Conservation (phyloP, 2,797 vertebrate species). For the Hozukius guyotensis region DNA sequence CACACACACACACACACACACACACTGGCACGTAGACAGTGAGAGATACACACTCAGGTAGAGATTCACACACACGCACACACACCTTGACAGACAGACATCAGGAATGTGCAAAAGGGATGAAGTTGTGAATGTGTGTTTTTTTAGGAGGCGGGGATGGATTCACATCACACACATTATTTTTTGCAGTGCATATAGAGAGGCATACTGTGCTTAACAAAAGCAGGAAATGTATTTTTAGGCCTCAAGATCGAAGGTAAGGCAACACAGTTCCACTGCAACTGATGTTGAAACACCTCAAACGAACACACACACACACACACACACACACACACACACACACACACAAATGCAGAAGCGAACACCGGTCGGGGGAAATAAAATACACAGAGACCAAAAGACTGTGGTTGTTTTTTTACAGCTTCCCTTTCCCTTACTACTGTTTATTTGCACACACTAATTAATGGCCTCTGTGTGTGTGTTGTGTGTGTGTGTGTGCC, state of each 20-base stretch:
- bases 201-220: slow-evolving; percentile 69
- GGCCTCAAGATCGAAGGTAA: slow-evolving; percentile 67
- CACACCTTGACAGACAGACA: slow-evolving; percentile 23
- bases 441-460: slow-evolving; percentile 82
- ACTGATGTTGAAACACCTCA: slow-evolving; percentile 54
- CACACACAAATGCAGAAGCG: slow-evolving; percentile 43
- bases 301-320: slow-evolving; percentile 29
- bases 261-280: slow-evolving; percentile 47
- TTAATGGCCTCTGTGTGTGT: slow-evolving; percentile 71
- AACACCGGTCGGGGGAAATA: slow-evolving; percentile 59
- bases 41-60: neutral
- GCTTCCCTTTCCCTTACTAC: slow-evolving; percentile 78
- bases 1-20: slow-evolving; percentile 1
- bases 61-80: slow-evolving; percentile 3
- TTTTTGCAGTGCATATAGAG: slow-evolving; percentile 45
- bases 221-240: slow-evolving; percentile 81
- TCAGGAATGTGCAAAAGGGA: slow-evolving; percentile 30
- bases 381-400: slow-evolving; percentile 74
- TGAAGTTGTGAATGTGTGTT: slow-evolving; percentile 27
- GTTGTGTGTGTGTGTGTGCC: slow-evolving; percentile 19
- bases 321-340: slow-evolving; percentile 30
- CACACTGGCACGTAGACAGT: neutral
- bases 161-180: slow-evolving; percentile 35
- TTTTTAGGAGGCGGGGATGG: neutral
- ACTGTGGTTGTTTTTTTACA: slow-evolving; percentile 65